Evolutionary conservation across 2,797 vertebrate genomes (phyloP).

Genomic region (Rhynchotus rufescens): DNA sequence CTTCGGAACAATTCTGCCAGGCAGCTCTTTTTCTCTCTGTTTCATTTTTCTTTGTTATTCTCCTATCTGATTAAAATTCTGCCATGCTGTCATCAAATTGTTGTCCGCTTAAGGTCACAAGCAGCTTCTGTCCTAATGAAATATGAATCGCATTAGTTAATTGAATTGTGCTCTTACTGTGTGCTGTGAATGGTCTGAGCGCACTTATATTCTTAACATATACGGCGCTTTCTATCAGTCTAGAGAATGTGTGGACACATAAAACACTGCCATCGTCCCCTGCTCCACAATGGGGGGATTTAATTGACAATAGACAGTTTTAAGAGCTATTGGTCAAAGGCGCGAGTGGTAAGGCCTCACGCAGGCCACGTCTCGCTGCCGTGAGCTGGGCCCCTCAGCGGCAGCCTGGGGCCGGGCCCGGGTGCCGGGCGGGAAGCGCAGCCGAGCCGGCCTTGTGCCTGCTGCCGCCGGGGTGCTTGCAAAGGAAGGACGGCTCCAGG

Average conservation of each 20-base stretch:
- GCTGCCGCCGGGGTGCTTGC: background rate
- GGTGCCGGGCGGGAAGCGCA: background rate
- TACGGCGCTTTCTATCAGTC: constrained; percentile 29
- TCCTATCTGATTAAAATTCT: constrained; percentile 71
- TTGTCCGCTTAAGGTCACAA: constrained; percentile 73
- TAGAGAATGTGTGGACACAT: background rate
- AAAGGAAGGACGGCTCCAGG: background rate
- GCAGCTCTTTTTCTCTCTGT: constrained; percentile 49
- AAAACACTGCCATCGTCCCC: constrained; percentile 40
- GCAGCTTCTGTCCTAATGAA: constrained; percentile 73
- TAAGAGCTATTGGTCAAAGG: constrained; percentile 38
- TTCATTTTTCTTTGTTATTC: constrained; percentile 72
- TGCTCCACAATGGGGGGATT: constrained; percentile 3
- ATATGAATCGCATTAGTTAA: constrained; percentile 75
- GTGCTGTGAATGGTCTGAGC: constrained; percentile 52
- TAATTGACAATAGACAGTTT: background rate
- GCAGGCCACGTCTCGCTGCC: background rate
- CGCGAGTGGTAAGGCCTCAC: constrained; percentile 19
- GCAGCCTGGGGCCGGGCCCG: constrained; percentile 29
- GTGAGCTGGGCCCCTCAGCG: background rate
- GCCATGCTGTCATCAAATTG: constrained; percentile 60
- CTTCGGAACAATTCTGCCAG: constrained; percentile 70
- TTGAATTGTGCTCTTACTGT: constrained; percentile 60
- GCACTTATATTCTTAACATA: constrained; percentile 41
- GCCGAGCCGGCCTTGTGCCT: background rate